A percentile compares a stretch with the other conserved stretches of the same genome.
Conservation (phyloP, 1,140 invertebrate species). For the Saccostrea echinata region DNA sequence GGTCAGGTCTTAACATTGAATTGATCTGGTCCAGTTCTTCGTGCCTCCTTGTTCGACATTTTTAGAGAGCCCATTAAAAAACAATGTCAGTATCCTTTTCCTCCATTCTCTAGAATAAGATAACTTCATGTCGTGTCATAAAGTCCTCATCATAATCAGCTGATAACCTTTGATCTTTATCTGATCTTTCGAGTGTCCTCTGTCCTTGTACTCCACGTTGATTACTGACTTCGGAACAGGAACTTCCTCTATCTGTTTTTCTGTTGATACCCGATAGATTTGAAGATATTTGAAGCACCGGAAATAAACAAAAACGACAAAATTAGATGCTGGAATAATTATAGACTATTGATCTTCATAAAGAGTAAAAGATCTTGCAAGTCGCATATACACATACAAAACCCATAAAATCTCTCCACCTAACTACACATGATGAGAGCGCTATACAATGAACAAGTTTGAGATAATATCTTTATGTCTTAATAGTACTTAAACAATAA, state of each 20-base stretch:
- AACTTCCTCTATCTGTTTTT: background rate
- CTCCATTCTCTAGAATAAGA: background rate
- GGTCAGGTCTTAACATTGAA: background rate
- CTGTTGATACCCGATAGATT: constrained; percentile 3
- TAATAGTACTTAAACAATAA: constrained; percentile 18
- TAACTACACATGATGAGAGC: constrained; percentile 13
- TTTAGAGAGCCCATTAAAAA: background rate
- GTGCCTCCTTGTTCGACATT: too few species aligned
- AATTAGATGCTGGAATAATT: background rate
- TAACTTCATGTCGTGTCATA: background rate
- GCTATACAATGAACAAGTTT: background rate
- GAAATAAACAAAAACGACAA: background rate
- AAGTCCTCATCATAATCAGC: background rate
- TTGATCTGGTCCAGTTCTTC: background rate
- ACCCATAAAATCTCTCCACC: background rate
- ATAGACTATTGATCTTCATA: background rate
- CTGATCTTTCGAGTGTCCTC: background rate
- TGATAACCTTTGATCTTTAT: constrained; percentile 4
- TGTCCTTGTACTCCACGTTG: background rate
- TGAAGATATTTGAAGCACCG: constrained; percentile 7
- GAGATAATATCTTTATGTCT: constrained; percentile 1
- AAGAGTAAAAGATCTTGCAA: background rate
- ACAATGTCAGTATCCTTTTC: background rate
- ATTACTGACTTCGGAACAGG: background rate
- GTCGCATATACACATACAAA: background rate